Base-by-base conservation (phyloP, 2,888 invertebrate genomes). In the Acronicta leporina region DNA sequence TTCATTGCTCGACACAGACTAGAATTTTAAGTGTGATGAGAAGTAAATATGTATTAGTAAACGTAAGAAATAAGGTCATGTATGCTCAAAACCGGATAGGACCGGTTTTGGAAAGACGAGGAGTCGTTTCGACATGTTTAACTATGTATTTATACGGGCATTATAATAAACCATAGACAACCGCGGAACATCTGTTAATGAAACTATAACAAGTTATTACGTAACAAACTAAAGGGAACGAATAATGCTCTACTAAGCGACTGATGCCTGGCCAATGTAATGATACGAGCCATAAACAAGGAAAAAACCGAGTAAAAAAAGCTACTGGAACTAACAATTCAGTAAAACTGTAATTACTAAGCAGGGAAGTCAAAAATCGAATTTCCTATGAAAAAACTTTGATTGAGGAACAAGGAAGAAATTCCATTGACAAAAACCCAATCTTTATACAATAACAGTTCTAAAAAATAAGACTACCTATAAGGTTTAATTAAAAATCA, bases 1-100 rank as follows among this genome's bases (percentile, higher is more conserved):
- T 54, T 68, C 54, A 48, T 53, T 42, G 46, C 42, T 59, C 45
- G 20, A 20, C 20, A 20, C 20, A 3, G 20, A 16, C 46, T 69
- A 59, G 55, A 72, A 73, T 76, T 64, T 66, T 49, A 76, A 74
- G 54, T 61, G 50, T 67, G 53, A 63, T 47, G 45, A 75, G 67
- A 67, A 63, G 61, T 76, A 73, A 79, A 85, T 83, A n/a, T n/a
- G n/a, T n/a, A 79, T 84, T 85, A 80, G 74, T 82, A 80, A 81
- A 78, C 73, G 63, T 64, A 73, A 77, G 73, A 82, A 86, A 85
- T 86, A 84, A 84, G 87, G 87, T 85, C 85, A 83, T 78, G 70
- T 80, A 77, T 79, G 75, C 79, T 65, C 67, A 80, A 77, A 86
- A 81, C 84, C 79, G 74, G 79, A 75, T 59, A 67, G 43, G 74